A percentile compares a stretch with the other conserved stretches of the same genome.
Evolutionary conservation across 2,113 vertebrate species (phyloP).

Genomic region (Ceyx margarethae): DNA sequence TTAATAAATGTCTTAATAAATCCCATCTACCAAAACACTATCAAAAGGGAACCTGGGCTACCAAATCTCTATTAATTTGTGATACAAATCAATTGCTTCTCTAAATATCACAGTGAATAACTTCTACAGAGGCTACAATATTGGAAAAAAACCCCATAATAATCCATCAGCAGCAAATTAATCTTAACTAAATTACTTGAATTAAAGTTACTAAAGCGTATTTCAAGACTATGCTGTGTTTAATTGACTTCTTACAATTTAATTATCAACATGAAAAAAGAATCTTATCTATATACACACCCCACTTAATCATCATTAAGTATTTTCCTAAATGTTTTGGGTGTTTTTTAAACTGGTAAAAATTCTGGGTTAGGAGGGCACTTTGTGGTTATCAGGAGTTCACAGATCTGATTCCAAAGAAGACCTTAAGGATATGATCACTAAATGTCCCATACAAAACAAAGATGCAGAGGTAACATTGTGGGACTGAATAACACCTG

Average conservation of each 20-base stretch:
- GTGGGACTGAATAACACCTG: not conserved
- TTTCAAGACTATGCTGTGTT: not conserved
- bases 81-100: not conserved
- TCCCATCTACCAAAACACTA: not conserved
- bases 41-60: not conserved
- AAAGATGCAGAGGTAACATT: accelerated
- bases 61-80: not conserved
- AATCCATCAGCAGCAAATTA: not conserved
- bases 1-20: too few species aligned
- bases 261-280: not conserved
- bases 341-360: not conserved
- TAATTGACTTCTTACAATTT: not conserved
- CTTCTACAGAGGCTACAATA: not conserved
- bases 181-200: not conserved
- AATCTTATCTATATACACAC: accelerated
- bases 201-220: not conserved
- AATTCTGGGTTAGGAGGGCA: not conserved
- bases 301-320: not conserved
- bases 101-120: not conserved
- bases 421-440: not conserved
- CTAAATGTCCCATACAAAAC: not conserved
- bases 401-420: not conserved
- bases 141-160: not conserved
- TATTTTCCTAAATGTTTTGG: not conserved
- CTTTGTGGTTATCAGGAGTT: not conserved